phyloP scores from a whole-genome alignment of 2,113 vertebrate species.

The Antigone vipio region DNA sequence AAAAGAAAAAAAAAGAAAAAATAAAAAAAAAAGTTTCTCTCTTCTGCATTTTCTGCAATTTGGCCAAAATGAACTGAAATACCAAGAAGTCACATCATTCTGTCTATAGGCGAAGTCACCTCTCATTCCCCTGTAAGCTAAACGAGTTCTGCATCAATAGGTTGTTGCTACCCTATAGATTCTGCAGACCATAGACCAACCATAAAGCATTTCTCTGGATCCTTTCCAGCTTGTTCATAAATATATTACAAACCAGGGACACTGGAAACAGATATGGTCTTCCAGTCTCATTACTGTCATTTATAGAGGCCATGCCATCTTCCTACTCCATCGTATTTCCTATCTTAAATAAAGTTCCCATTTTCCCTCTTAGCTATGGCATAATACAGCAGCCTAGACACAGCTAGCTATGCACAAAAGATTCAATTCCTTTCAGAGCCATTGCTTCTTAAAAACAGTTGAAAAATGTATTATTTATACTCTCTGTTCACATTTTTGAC shows the following conservation, averaged over 20 bases:
- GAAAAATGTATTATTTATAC: neutral
- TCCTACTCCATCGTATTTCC: neutral
- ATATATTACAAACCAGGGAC: neutral
- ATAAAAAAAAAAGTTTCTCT: neutral
- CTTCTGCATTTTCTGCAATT: neutral
- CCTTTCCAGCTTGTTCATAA: neutral
- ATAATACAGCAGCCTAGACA: neutral
- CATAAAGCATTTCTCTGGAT: neutral
- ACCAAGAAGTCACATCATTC: neutral
- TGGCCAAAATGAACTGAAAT: neutral
- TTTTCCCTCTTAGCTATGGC: neutral
- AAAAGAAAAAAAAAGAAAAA: too few relatives aligned
- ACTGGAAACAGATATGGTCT: neutral
- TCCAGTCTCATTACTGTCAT: neutral
- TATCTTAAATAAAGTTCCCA: neutral
- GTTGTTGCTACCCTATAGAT: neutral
- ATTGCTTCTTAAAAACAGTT: neutral
- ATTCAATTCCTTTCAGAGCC: neutral
- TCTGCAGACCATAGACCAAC: neutral
- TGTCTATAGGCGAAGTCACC: neutral
- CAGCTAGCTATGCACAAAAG: neutral
- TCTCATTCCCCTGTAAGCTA: neutral
- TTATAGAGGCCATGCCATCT: neutral
- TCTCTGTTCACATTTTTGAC: neutral
- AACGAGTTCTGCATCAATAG: neutral